Evolutionary conservation across 2,888 invertebrate genomes (phyloP), one percentile per base, ranked within the genome.

Genomic region (Cryptocephalus moraei): DNA sequence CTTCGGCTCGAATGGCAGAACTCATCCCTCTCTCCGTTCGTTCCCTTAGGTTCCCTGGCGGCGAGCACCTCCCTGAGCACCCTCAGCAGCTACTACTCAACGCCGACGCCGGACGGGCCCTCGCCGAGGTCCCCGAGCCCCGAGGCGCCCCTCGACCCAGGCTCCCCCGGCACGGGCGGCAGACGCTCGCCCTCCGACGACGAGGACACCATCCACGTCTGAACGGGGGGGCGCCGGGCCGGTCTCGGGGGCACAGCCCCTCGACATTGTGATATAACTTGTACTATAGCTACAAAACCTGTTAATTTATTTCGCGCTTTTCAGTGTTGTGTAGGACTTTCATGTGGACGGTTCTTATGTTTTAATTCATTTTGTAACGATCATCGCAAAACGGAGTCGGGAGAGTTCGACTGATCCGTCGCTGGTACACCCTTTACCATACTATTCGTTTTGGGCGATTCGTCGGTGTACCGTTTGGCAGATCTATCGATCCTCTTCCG

Each of bases 21-120:
- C 6, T 22, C 22, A 22, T 22, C 22, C 6, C 6, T 22, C 22
- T 22, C 6, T 6, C 6, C 6, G 22, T 22, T 22, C 6, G 22
- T 47, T 42, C 40, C 43, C 47, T 1, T 47, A 50, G 79, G 80
- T 31, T 76, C 79, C 9, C 69, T 84, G 11, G 81, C 85, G 9
- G 85, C 80, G 48, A 84, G 86, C 54, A 84, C 78, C 62, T 78
- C 84, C 14, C 63, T 78, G 41, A 75, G 75, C 43, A 73, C 75
- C 33, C 61, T 78, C 44, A 76, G 76, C 55, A 77, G 73, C 58
- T 78, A 77, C 54, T 78, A 78, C 60, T 73, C 75, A 70, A 76
- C 41, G 70, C 78, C 55, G 63, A 76, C 56, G 69, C 73, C 60
- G 68, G 77, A 72, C 71, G 76, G 65, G 68, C 76, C 65, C 66